Percentiles rank a stretch among this genome's conserved stretches.
Evolutionary conservation across 2,888 invertebrate species (phyloP).

Genomic region (Mythimna ferrago): DNA sequence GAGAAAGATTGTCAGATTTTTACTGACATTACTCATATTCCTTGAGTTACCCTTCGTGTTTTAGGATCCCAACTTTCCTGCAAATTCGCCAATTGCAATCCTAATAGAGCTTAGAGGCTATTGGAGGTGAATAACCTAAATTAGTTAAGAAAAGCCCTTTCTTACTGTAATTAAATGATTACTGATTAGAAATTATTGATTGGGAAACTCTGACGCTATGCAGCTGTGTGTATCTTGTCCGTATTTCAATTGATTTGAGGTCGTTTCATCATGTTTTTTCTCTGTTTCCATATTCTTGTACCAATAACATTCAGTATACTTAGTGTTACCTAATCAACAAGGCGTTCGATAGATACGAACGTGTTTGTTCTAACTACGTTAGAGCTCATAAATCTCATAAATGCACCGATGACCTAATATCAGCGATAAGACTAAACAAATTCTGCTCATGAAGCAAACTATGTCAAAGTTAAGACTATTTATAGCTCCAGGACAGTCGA

Average conservation of each 20-base stretch:
- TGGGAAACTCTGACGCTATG: too few species aligned
- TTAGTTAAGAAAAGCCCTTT: not conserved
- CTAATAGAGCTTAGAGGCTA: not conserved
- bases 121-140: not conserved
- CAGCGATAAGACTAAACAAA: conserved; percentile 31
- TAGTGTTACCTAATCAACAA: not conserved
- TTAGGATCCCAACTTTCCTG: too few species aligned
- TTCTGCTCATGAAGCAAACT: conserved; percentile 24
- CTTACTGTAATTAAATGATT: not conserved
- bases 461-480: conserved; percentile 47
- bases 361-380: conserved; percentile 17
- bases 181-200: too few species aligned
- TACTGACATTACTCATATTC: too few species aligned
- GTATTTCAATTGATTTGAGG: not conserved
- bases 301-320: not conserved
- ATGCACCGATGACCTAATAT: conserved; percentile 47
- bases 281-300: not conserved
- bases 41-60: too few species aligned
- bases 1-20: too few species aligned
- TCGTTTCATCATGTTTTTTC: not conserved
- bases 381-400: conserved; percentile 35
- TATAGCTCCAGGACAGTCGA: conserved; percentile 26
- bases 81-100: not conserved
- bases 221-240: not conserved
- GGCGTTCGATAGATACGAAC: conserved; percentile 1